Conservation (phyloP, 1,140 invertebrate genomes). For the Mylabris phalerata region DNA sequence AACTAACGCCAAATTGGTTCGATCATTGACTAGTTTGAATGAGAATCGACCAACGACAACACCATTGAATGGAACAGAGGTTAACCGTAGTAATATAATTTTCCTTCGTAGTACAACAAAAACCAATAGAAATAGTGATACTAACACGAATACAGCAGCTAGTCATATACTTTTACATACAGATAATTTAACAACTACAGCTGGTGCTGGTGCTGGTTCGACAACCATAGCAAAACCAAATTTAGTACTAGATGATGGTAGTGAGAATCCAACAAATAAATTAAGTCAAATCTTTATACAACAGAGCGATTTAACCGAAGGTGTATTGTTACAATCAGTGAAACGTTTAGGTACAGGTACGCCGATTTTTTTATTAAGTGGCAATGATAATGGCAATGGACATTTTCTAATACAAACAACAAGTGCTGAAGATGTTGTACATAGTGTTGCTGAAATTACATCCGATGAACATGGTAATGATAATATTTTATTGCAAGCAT, state of each 20-base stretch:
- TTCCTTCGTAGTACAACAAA: constrained; percentile 35
- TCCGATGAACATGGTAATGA: constrained; percentile 18
- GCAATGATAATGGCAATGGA: constrained; percentile 35
- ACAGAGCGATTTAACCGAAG: constrained; percentile 36
- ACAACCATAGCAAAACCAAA: background rate
- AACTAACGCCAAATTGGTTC: constrained; percentile 29
- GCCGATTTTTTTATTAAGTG: constrained; percentile 38
- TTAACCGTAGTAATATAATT: constrained; percentile 38
- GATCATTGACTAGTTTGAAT: constrained; percentile 20
- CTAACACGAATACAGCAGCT: no score
- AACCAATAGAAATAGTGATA: background rate
- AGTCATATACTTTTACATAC: constrained; percentile 35
- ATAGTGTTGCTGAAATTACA: constrained; percentile 13
- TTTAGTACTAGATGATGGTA: constrained; percentile 21
- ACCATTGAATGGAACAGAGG: constrained; percentile 14
- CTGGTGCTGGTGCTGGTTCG: background rate
- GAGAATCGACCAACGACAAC: constrained; percentile 7
- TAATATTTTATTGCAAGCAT: constrained; percentile 29
- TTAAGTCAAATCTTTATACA: constrained; percentile 37
- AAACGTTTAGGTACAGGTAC: constrained; percentile 36
- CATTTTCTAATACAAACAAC: constrained; percentile 39
- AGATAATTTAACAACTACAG: constrained; percentile 16
- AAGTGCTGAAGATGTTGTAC: constrained; percentile 18
- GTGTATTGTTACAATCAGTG: constrained; percentile 36
- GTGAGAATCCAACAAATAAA: constrained; percentile 17